Percentiles rank a stretch among this genome's conserved stretches.
Evolutionary conservation across 2,888 invertebrate genomes (phyloP).

Genomic region (Gibbula magus): DNA sequence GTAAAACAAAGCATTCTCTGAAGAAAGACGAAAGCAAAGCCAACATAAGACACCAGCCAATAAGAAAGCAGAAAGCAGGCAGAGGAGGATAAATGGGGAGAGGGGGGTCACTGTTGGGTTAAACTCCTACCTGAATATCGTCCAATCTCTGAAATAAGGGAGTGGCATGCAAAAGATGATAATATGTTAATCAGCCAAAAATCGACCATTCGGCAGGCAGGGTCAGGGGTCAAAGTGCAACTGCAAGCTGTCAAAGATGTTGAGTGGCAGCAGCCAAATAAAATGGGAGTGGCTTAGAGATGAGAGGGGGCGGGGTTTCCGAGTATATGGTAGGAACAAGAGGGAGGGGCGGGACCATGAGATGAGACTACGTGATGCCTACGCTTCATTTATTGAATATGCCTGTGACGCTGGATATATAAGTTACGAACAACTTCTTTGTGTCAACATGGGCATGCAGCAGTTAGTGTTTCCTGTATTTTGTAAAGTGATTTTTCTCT

Average conservation of each 20-base stretch:
- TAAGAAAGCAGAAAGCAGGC: constrained; percentile 8
- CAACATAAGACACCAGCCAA: neutral
- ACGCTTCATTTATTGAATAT: too few species aligned
- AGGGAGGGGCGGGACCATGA: neutral
- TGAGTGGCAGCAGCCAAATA: constrained; percentile 29
- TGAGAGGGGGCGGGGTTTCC: neutral
- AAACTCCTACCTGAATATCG: constrained; percentile 44
- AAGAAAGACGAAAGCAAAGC: neutral
- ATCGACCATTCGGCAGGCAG: constrained; percentile 6
- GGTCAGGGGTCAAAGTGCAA: constrained; percentile 19
- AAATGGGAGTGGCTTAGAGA: constrained; percentile 20
- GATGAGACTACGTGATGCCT: neutral
- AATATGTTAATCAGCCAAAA: constrained; percentile 20
- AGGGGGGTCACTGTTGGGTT: neutral
- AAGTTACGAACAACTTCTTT: too few species aligned
- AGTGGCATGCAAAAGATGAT: constrained; percentile 37
- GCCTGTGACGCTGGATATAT: too few species aligned
- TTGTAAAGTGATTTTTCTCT: too few species aligned
- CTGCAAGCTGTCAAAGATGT: constrained; percentile 18
- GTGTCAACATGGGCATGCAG: too few species aligned
- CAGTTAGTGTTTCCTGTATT: too few species aligned
- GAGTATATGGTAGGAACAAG: neutral
- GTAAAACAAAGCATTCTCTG: too few species aligned
- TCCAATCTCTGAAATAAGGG: constrained; percentile 45
- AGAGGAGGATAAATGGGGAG: neutral